These are phyloP conservation scores for Schizothorax lantsangensis DNA, from an alignment of 2,797 vertebrate genomes.

Conservation along the genomic window DNA sequence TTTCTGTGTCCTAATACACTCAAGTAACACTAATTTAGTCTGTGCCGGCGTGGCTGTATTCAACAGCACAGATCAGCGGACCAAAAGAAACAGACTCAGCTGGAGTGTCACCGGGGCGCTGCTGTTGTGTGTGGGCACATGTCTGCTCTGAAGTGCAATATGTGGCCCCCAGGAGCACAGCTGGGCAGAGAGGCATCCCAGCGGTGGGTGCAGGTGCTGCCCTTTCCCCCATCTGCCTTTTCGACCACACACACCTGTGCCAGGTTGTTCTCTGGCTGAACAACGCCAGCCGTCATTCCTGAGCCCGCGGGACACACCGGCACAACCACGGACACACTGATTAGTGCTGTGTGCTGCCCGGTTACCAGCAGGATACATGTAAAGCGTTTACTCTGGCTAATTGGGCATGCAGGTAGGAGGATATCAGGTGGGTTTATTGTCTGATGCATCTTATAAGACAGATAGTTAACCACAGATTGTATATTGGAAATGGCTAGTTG, in stretches of 20 bases:
- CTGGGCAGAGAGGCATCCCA: conserved; percentile 76
- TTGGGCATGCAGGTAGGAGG: conserved; percentile 61
- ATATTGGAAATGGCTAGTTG: not conserved
- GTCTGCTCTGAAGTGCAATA: conserved; percentile 51
- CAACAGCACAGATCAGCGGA: conserved; percentile 58
- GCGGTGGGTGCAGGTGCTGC: conserved; percentile 78
- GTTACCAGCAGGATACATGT: conserved; percentile 65
- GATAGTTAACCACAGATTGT: not conserved
- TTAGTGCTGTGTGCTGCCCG: conserved; percentile 58
- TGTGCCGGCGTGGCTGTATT: conserved; percentile 64
- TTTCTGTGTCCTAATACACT: conserved; percentile 63
- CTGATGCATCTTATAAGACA: not conserved
- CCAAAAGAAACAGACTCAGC: conserved; percentile 57
- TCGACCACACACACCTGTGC: conserved; percentile 67
- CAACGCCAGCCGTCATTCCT: conserved; percentile 65
- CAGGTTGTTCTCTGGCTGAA: conserved; percentile 65
- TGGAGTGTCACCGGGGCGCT: conserved; percentile 30
- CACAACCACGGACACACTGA: conserved; percentile 59
- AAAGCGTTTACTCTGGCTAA: conserved; percentile 64
- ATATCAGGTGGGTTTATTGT: not conserved
- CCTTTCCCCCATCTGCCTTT: conserved; percentile 59
- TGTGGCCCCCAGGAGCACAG: conserved; percentile 78
- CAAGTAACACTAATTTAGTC: conserved; percentile 64
- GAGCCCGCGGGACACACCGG: conserved; percentile 59
- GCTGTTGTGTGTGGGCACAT: conserved; percentile 8